Conservation (phyloP, 2,888 invertebrate species). For the Pollenia amentaria region DNA sequence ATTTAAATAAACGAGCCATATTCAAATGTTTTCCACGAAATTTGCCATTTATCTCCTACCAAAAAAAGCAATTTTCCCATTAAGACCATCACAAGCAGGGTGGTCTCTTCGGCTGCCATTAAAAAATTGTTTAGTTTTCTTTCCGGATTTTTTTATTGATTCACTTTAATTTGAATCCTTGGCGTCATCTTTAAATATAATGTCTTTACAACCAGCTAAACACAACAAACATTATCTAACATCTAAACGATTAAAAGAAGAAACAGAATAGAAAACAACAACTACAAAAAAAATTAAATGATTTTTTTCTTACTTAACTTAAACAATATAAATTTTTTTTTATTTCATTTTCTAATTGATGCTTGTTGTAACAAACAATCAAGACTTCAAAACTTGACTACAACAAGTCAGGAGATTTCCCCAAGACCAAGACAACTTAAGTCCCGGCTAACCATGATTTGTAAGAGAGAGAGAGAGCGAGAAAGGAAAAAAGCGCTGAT, state of each 20-base stretch:
- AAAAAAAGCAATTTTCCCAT: slow-evolving; percentile 41
- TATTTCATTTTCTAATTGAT: slow-evolving; percentile 74
- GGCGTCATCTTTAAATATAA: slow-evolving; percentile 74
- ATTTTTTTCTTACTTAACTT: slow-evolving; percentile 8
- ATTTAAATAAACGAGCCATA: too few species aligned
- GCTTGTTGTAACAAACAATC: slow-evolving; percentile 72
- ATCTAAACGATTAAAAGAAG: slow-evolving; percentile 65
- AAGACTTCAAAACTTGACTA: slow-evolving; percentile 65
- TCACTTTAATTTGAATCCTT: slow-evolving; percentile 62
- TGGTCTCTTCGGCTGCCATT: slow-evolving; percentile 45
- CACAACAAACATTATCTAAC: slow-evolving; percentile 71
- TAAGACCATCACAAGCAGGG: slow-evolving; percentile 23
- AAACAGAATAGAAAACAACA: slow-evolving; percentile 8
- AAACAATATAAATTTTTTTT: slow-evolving; percentile 31
- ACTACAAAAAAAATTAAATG: slow-evolving; percentile 29
- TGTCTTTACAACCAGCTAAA: slow-evolving; percentile 70
- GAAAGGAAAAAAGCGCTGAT: slow-evolving; percentile 68
- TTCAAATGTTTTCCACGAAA: neutral
- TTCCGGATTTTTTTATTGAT: slow-evolving; percentile 42
- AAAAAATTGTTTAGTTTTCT: slow-evolving; percentile 19
- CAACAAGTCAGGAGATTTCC: slow-evolving; percentile 8
- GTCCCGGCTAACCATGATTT: slow-evolving; percentile 1
- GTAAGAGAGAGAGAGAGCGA: neutral
- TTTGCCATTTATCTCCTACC: neutral
- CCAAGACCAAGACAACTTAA: slow-evolving; percentile 13